phyloP scores from a whole-genome alignment of 2,888 invertebrate genomes.

The Mesorhabditis belari region DNA sequence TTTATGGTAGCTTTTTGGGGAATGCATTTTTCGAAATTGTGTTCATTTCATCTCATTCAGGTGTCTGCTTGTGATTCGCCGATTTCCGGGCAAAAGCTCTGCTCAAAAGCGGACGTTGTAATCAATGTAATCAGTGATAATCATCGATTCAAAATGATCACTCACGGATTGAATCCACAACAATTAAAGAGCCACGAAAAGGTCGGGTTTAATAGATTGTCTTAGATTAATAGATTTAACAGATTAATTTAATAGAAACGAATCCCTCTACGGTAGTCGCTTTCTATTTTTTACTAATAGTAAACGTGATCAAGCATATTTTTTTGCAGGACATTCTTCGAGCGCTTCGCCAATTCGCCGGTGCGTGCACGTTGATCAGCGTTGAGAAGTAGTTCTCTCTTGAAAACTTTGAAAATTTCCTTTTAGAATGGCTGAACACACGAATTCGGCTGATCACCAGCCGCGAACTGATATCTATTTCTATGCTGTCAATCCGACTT shows the following conservation, averaged over 20 bases:
- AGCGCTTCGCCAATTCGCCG: constrained; percentile 43
- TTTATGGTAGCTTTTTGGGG: no score
- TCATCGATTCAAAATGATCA: constrained; percentile 44
- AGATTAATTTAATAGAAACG: no score
- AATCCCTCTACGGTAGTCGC: not conserved
- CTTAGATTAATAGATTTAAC: not conserved
- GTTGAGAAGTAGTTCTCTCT: constrained; percentile 34
- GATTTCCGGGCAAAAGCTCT: constrained; percentile 34
- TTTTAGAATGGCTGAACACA: not conserved
- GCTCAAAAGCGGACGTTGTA: constrained; percentile 41
- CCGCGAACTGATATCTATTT: constrained; percentile 41
- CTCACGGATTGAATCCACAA: constrained; percentile 39
- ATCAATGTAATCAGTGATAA: constrained; percentile 41
- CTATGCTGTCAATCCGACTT: constrained; percentile 48
- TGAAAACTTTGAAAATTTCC: not conserved
- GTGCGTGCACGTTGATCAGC: constrained; percentile 41
- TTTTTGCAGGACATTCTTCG: constrained; percentile 36
- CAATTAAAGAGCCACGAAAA: constrained; percentile 41
- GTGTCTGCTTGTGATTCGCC: constrained; percentile 47
- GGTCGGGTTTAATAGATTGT: constrained; percentile 9
- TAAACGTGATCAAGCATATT: not conserved
- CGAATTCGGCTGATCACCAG: constrained; percentile 4
- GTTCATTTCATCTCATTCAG: constrained; percentile 5
- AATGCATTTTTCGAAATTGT: not conserved
- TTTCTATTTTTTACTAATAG: not conserved